Conservation (phyloP, 2,888 invertebrate genomes). For the Drosophila multiciliata region DNA sequence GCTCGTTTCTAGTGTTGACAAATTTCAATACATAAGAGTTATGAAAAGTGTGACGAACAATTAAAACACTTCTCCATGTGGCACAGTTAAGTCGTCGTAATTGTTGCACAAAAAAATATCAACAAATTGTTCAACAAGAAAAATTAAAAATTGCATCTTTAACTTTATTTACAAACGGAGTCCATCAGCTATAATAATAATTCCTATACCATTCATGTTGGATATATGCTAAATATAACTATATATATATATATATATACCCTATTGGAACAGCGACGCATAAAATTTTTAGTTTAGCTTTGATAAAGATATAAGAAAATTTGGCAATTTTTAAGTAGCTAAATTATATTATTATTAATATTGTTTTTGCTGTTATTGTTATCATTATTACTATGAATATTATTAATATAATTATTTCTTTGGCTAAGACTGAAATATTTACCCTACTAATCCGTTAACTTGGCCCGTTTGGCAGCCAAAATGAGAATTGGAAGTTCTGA, state of each 20-base stretch:
- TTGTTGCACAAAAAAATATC: neutral
- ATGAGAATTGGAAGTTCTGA: neutral
- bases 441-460: neutral
- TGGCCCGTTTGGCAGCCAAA: neutral
- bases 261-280: neutral
- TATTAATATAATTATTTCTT: neutral
- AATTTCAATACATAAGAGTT: constrained; percentile 22
- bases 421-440: neutral
- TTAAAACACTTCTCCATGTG: constrained; percentile 1
- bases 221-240: neutral
- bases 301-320: neutral
- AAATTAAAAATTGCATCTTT: neutral
- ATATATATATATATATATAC: neutral
- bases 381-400: neutral
- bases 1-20: constrained; percentile 40
- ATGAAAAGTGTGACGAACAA: neutral
- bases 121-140: neutral
- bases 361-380: neutral
- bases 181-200: neutral
- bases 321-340: neutral
- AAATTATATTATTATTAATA: neutral
- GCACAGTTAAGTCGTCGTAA: neutral
- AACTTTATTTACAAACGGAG: too few relatives aligned
- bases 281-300: neutral
- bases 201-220: neutral